Evolutionary conservation across 2,797 vertebrate genomes (phyloP).

Genomic region (Pitangus sulphuratus): DNA sequence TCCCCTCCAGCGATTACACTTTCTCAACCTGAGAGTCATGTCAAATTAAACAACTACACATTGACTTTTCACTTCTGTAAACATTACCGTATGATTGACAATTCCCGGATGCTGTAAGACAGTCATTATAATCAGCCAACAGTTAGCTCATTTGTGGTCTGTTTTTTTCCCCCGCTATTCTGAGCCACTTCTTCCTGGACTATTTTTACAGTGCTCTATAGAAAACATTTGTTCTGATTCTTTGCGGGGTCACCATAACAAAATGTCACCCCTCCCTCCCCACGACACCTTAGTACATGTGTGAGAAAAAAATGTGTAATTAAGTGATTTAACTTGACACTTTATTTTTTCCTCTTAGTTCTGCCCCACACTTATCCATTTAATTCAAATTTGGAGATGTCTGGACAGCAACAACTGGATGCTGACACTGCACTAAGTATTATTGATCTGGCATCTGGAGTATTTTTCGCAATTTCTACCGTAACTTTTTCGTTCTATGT

Average conservation of each 20-base stretch:
- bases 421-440: background rate
- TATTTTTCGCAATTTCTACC: background rate
- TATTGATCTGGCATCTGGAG: background rate
- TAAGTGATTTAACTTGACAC: background rate
- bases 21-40: slow-evolving; percentile 73
- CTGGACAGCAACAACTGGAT: background rate
- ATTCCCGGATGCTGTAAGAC: slow-evolving; percentile 44
- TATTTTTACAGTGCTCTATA: background rate
- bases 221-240: background rate
- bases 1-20: slow-evolving; percentile 83
- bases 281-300: rapidly evolving
- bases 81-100: slow-evolving; percentile 81
- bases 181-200: background rate
- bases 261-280: background rate
- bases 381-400: background rate
- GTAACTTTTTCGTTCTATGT: background rate
- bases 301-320: background rate
- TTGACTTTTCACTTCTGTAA: slow-evolving; percentile 81
- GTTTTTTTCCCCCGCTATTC: background rate
- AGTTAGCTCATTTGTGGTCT: slow-evolving; percentile 3
- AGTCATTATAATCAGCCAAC: slow-evolving; percentile 29
- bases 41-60: slow-evolving; percentile 83
- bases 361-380: background rate
- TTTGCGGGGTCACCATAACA: background rate
- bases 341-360: background rate